Conservation (phyloP, 2,797 vertebrate species). For the Eulemur rubriventer region DNA sequence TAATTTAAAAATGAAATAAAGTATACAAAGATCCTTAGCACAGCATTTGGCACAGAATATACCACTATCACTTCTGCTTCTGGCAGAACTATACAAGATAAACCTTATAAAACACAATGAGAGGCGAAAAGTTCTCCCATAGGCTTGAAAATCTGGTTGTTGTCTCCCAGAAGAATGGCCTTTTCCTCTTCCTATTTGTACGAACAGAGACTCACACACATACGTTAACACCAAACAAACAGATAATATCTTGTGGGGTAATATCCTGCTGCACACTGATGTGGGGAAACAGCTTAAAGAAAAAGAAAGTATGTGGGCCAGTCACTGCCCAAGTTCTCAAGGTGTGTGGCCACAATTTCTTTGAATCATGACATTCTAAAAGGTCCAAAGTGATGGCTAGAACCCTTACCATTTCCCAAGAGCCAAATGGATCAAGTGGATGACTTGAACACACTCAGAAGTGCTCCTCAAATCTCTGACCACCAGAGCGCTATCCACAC, state of each 20-base stretch:
- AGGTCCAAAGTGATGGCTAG: neutral
- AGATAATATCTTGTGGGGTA: neutral
- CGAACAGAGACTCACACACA: neutral
- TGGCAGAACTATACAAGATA: neutral
- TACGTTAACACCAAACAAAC: neutral
- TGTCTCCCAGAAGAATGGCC: neutral
- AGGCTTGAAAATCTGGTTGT: neutral
- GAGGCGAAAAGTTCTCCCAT: neutral
- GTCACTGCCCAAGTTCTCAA: neutral
- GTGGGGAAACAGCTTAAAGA: neutral
- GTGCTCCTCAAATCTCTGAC: neutral
- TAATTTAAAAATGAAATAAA: neutral
- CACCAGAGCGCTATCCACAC: neutral
- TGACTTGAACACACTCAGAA: neutral
- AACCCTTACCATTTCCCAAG: slow-evolving; percentile 10
- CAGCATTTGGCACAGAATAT: neutral
- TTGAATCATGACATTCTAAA: neutral
- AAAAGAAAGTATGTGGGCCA: neutral
- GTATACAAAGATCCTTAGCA: neutral
- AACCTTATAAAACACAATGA: neutral
- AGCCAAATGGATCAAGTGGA: neutral
- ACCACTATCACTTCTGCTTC: neutral
- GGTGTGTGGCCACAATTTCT: neutral
- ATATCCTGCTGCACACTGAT: neutral
- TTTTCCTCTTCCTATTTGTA: neutral